A percentile compares a stretch with the other conserved stretches of the same genome.
Evolutionary conservation across 2,888 invertebrate species (phyloP).

Genomic region (Zaprionus obscuricornis): DNA sequence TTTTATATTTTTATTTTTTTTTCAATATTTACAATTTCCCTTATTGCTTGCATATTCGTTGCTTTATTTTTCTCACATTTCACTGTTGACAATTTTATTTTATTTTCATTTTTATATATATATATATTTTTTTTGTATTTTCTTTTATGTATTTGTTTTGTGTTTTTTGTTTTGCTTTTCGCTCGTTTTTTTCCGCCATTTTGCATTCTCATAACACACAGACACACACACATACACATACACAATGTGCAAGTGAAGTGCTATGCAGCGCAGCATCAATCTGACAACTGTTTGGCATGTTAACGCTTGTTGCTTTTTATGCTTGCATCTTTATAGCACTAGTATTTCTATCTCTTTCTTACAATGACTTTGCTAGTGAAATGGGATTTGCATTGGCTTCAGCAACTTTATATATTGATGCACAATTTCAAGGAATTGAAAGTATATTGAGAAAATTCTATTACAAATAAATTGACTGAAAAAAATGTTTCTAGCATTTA

Average conservation of each 20-base stretch:
- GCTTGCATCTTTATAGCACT: background rate
- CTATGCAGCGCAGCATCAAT: constrained; percentile 30
- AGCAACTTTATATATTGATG: too few relatives aligned
- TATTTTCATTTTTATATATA: background rate
- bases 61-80: constrained; percentile 18
- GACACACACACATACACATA: too few relatives aligned
- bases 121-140: background rate
- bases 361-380: background rate
- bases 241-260: constrained; percentile 30
- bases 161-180: background rate
- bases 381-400: too few relatives aligned
- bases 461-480: too few relatives aligned
- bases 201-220: constrained; percentile 44
- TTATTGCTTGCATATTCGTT: constrained; percentile 65
- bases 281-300: constrained; percentile 36
- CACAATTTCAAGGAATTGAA: too few relatives aligned
- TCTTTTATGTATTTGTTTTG: background rate
- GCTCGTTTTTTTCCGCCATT: too few relatives aligned
- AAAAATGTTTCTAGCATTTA: too few relatives aligned
- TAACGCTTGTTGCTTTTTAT: constrained; percentile 16
- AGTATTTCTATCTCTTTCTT: too few relatives aligned
- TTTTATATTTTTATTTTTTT: constrained; percentile 30
- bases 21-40: constrained; percentile 64
- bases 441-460: too few relatives aligned
- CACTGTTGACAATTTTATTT: constrained; percentile 34